Evolutionary conservation across 2,113 vertebrate species (phyloP), one percentile per base, ranked within the genome.

Genomic region (Grus americana): DNA sequence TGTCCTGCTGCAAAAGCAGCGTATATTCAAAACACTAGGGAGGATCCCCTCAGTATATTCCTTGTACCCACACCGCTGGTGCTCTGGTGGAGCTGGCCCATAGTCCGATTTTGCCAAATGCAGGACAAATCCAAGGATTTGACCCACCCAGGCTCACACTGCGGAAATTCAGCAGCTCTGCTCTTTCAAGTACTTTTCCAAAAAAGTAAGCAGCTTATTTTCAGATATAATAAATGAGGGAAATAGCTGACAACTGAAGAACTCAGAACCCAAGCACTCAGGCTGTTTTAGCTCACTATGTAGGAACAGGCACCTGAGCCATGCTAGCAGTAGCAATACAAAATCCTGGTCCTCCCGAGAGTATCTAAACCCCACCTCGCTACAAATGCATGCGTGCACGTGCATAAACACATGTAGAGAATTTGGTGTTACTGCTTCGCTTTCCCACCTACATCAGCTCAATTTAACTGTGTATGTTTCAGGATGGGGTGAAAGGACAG

Each of bases 351-450:
- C 38, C 29, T 72, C 23, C 17, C 17, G 13, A 34, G 66, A 42
- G 42, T 9, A 12, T 18, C 15, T 4, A 66, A 5, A 49, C 9
- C 11, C 49, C 30, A 61, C 0, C 0, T 24, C 0, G 0, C 16
- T 50, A 86, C 46, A 68, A n/a, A 75, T 5, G 7, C 29, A 40
- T 0, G 3, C 9, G 30, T 26, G 23, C 4, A 6, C 11, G 12
- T 47, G 40, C 12, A 59, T 27, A 62, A 55, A 42, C 15, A 32
- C 38, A n/a, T 0, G 4, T 27, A 50, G 46, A 65, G 46, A 65
- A 42, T 70, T 42, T 20, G 30, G 30, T 21, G 50, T 6, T 58
- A 32, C 46, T 80, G 55, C 42, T 70, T 80, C 59, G 27, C 24
- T 65, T 55, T 74, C 52, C 46, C 59, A 74, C 26, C 42, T 30